Evolutionary conservation across 2,113 vertebrate species (phyloP), one percentile per base, ranked within the genome.

Genomic region (Tiliqua scincoides): DNA sequence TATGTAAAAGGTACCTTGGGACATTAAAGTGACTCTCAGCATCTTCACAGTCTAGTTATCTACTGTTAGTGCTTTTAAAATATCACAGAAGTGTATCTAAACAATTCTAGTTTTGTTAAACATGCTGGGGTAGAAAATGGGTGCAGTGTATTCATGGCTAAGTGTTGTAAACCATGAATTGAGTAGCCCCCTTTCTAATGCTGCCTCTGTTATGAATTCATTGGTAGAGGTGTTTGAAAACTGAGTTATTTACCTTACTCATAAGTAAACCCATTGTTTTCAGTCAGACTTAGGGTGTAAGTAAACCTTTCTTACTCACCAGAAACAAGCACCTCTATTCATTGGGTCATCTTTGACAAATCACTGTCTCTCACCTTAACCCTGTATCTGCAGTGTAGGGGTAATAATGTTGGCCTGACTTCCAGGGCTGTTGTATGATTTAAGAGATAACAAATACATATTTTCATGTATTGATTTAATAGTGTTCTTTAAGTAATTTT

Each of bases 1-100:
- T 23, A 1, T 82, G 90, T 89, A 87, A 35, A 25, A 79, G 43
- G 6, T 30, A 89, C 82, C 76, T 84, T 89, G 54, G 71, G 87
- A 72, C 18, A 65, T 4, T 9, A 35, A 14, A 12, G 10, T 76
- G 32, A 48, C 17, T 63, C 14, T 1, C 63, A 35, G 0, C 54
- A 11, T 57, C 37, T 82, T 83, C 40, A 63, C 20, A 23, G 65
- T n/a, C 77, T 5, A n/a, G 37, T 40, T n/a, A 3, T 78, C 84
- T 89, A 54, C 84, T 82, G 67, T 25, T 0, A 85, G 1, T 35
- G 4, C 10, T 79, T 43, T 25, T 77, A 17, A 87, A 87, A 37
- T 73, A 1, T 5, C 43, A 79, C 78, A 83, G 59, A 2, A 1
- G 35, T 1, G 35, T 15, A 18, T 63, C 6, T 21, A 52, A 48